Evolutionary conservation across 2,888 invertebrate genomes (phyloP), one percentile per base, ranked within the genome.

Genomic region (Gasteruption jaculator): DNA sequence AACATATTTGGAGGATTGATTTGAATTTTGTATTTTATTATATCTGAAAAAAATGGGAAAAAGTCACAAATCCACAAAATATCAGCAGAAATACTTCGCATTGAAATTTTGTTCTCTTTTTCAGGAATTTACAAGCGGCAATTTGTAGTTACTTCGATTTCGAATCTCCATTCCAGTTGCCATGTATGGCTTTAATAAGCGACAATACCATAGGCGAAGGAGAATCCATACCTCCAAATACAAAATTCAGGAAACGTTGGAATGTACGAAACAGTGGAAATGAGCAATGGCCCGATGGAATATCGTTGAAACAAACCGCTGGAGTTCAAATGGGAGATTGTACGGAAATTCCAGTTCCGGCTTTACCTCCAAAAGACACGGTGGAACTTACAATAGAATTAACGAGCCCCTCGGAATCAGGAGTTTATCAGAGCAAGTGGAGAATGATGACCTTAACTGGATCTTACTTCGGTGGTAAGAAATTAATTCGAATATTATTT

Each of bases 101-200:
- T 25, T 32, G 30, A 25, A 19, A 24, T 19, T 40, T 15, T 29
- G 5, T 21, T 21, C 14, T 40, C 42, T 53, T 40, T 56, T 55
- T 32, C 71, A 96, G 96, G 96, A 96, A 96, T 73, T 77, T 97
- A 40, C 95, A 95, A 76, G 91, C 90, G 50, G 96, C 96, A 42
- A 85, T 96, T 58, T 90, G 95, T 73, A 90, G 93, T 60, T 96
- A 93, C 71, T 85, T 95, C 74, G 96, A 97, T 73, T 86, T 85
- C 63, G 83, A 85, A 64, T 82, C 85, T 56, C 79, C 81, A 53
- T 78, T 76, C 68, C 83, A 78, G 73, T 76, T 88, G 69, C 86
- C 88, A 57, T 81, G 80, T 35, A 88, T 91, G 88, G 76, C 81
- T 27, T 73, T 91, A 53, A 73, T 84, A 52, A 79, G 77, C 56